Base-by-base conservation (phyloP, 2,888 invertebrate genomes). In the Pandemis cinnamomeana region DNA sequence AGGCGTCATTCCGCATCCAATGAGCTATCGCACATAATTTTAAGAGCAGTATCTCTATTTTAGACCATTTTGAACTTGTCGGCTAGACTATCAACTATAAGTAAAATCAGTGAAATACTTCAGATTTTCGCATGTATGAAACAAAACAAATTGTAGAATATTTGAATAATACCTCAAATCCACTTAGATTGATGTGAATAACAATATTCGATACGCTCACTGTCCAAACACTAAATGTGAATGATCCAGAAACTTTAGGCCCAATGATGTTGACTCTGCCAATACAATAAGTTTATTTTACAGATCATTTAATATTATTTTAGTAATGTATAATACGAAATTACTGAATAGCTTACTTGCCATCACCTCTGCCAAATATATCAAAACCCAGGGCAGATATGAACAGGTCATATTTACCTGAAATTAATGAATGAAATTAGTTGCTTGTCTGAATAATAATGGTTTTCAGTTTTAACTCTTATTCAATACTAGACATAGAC, bases 351-450 rank as follows among this genome's bases (percentile, higher is more conserved):
- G 11, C 68, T 68, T 71, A 70, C 70, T 66, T 70, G 48, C 73
- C 69, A 53, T 71, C 67, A 60, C 71, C 71, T 36, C 7, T 68
- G 10, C 72, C 72, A 41, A 72, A 72, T 63, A 72, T 63, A 13
- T 72, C 11, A 27, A 61, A 67, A 41, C 69, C 67, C 44, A 77
- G 15, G 7, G 71, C 71, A 4, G 64, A 62, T 27, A 53, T 51
- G 11, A 51, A 62, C 7, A 72, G 41, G 15, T 72, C 72, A 46
- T 72, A 72, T 44, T 15, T 62, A 55, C 63, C 72, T 72, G 63
- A 36, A 72, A 72, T 20, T 2, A 20, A 48, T 48, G 48, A 11
- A 48, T 2, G 2, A 48, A 48, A 2, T 44, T 44, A 7, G 8
- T 44, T 44, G 44, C 44, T 7, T 44, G 44, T 8, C 44, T 44